Base-by-base conservation (phyloP, 53 echinoderm and acorn worm species). In the Pentamera pediparva region DNA sequence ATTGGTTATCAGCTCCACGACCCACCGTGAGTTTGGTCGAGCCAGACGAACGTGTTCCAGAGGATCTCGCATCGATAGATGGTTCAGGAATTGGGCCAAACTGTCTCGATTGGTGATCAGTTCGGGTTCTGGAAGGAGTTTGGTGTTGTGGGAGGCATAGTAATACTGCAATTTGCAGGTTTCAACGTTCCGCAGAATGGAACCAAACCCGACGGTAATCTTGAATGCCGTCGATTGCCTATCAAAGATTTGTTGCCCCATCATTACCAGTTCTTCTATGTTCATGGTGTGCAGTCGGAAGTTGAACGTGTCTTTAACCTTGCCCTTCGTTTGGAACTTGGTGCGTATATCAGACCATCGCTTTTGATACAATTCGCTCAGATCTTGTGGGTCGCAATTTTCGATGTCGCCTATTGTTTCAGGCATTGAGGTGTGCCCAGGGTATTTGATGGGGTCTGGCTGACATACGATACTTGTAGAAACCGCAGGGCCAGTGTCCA, bases 161-260 rank as follows among this genome's bases (percentile, higher is more conserved):
- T 67, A 80, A 27, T 69, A 86, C 30, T 75, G 47, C 2, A 65
- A 31, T 19, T 86, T 74, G 12, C 75, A 70, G 13, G 75, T 85
- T 29, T 62, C 75, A 22, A 47, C 62, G 58, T 85, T 71, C 18
- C 56, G 43, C n/a, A n/a, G n/a, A n/a, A n/a, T n/a, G n/a, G 47
- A 45, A 15, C 47, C 47, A 45, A 45, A 45, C 47, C 47, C 47
- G n/a, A 45, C 47, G 47, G 12, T 1, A n/a, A 45, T 1, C 47
- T 45, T 45, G 47, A 45, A 45, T 15, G 47, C 47, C 12, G 47
- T 45, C n/a, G 12, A n/a, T 45, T 45, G 47, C 47, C n/a, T 45
- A n/a, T 1, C 47, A 45, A 45, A 45, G 0, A 45, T 45, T n/a
- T 45, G 47, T 45, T 45, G 12, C 47, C 13, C 47, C 0, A n/a